Base-by-base conservation (phyloP, 2,797 vertebrate species). In the Gymnothorax reevesii region DNA sequence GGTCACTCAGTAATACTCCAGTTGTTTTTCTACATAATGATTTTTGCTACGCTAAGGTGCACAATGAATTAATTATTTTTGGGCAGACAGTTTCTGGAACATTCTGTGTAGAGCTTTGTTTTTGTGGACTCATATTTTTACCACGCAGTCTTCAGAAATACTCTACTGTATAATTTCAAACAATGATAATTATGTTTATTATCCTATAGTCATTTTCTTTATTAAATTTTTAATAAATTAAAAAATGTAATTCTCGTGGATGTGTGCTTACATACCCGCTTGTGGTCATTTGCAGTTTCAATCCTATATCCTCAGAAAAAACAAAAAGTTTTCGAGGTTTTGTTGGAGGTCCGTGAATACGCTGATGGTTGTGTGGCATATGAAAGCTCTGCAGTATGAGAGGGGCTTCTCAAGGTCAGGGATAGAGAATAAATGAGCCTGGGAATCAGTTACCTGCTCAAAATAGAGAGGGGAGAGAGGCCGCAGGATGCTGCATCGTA, bases 391-490 rank as follows among this genome's bases (percentile, higher is more conserved):
- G 79, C 79, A 69, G 85, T 42, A 17, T 10, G 9, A 22, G 64
- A 54, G 13, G 22, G 49, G 33, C 55, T 87, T n/a, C 27, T 83
- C 82, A 87, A 87, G 86, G 86, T 83, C 82, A 87, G 20, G 64
- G 64, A 52, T 2, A 13, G 57, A 60, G 59, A 42, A 84, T 7
- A 17, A 6, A 4, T 25, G 82, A 27, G 10, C 57, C 10, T 12
- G 27, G 49, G 73, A 52, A 9, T 79, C 49, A 54, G 75, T 8
- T 12, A 52, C 42, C 75, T 54, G 75, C 75, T 52, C 75, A 9
- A 7, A 52, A 6, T 15, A 17, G 3, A 49, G 5, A 17, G n/a
- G n/a, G 33, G 25, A 49, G 27, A 2, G 27, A 42, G 27, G 15
- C 71, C 6, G 7, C 22, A 17, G 15, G 75, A 79, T 25, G n/a